A percentile compares a stretch with the other conserved stretches of the same genome.
Evolutionary conservation across 2,797 vertebrate genomes (phyloP).

Genomic region (Muscicapa striata): DNA sequence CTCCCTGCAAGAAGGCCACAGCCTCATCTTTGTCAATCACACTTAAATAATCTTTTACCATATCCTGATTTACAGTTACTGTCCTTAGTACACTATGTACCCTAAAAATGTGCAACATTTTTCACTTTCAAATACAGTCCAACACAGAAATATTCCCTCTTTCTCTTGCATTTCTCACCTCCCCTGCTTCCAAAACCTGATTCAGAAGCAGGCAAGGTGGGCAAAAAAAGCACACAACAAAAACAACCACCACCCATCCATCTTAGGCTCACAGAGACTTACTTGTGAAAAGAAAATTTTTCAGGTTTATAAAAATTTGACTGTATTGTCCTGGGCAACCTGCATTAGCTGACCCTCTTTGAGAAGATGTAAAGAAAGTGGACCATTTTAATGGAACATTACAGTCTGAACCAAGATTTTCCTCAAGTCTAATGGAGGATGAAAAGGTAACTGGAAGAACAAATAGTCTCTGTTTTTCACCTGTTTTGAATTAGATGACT

Average conservation of each 20-base stretch:
- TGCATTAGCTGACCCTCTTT: not conserved
- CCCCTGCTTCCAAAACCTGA: conserved; percentile 11
- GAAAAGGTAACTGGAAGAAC: not conserved
- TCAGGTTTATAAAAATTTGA: not conserved
- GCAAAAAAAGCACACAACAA: not conserved
- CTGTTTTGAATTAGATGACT: conserved; percentile 92
- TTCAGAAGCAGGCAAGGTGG: not conserved
- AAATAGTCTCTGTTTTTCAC: conserved; percentile 63
- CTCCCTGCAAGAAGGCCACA: not conserved
- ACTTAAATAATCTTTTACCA: not conserved
- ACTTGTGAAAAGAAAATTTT: not conserved
- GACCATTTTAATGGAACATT: not conserved
- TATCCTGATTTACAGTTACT: not conserved
- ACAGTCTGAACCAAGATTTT: not conserved
- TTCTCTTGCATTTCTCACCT: conserved; percentile 21
- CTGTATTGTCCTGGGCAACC: not conserved
- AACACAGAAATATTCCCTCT: not conserved
- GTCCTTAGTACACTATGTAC: not conserved
- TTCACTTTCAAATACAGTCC: conserved; percentile 15
- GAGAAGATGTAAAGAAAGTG: not conserved
- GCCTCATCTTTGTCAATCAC: not conserved
- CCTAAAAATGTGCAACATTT: conserved; percentile 22
- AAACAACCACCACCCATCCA: not conserved
- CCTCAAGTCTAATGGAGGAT: not conserved
- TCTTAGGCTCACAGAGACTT: not conserved